Evolutionary conservation across 1,140 invertebrate species (phyloP).

Genomic region (Polypedilum pembai): DNA sequence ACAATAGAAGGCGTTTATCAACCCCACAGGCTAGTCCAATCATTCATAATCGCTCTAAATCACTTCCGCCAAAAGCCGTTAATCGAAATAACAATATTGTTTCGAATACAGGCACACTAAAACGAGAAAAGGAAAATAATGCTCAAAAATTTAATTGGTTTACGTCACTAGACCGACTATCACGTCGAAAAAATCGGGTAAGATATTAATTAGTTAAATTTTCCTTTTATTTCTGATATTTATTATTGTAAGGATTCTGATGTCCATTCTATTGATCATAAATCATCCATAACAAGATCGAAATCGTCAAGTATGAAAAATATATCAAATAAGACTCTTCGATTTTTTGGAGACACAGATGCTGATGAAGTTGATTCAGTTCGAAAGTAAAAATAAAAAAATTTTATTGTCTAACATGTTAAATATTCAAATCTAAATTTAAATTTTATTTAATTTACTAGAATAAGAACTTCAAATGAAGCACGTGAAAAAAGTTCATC

Average conservation of each 20-base stretch:
- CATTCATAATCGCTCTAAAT: not conserved
- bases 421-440: no score
- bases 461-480: not conserved
- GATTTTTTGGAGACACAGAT: conserved; percentile 76
- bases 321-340: conserved; percentile 53
- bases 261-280: not conserved
- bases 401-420: no score
- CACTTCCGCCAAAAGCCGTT: not conserved
- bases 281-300: not conserved
- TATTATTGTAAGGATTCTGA: not conserved
- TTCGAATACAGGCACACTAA: not conserved
- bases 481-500: conserved; percentile 43
- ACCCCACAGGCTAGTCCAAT: conserved; percentile 62
- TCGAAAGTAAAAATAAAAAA: not conserved
- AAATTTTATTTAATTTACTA: conserved; percentile 25
- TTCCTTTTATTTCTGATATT: not conserved
- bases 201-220: not conserved
- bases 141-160: conserved; percentile 51
- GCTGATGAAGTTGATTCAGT: conserved; percentile 41
- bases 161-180: conserved; percentile 54
- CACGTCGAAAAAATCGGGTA: conserved; percentile 46
- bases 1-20: conserved; percentile 59
- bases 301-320: conserved; percentile 23
- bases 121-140: conserved; percentile 33
- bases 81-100: not conserved